Evolutionary conservation across 2,888 invertebrate species (phyloP).

Genomic region (Torymus tubicola): DNA sequence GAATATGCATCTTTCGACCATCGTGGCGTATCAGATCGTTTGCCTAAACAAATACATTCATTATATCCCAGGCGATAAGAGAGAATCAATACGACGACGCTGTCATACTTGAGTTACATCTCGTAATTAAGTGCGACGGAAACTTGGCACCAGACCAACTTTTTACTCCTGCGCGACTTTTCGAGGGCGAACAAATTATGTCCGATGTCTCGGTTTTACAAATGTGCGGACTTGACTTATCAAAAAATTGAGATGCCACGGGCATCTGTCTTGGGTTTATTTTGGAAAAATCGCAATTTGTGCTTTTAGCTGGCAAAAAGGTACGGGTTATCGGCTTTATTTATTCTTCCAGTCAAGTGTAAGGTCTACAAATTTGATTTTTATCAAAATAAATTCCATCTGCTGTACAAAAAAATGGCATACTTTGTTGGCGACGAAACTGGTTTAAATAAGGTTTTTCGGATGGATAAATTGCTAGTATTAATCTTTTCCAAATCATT

Average conservation of each 20-base stretch:
- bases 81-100: conserved; percentile 41
- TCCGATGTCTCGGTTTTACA: conserved; percentile 29
- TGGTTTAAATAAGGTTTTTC: no score
- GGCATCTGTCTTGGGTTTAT: not conserved
- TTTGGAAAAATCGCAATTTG: no score
- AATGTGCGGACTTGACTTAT: conserved; percentile 12
- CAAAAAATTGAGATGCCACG: conserved; percentile 28
- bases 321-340: no score
- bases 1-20: conserved; percentile 15
- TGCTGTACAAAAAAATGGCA: no score
- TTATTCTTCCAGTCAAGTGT: no score
- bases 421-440: no score
- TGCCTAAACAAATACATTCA: conserved; percentile 33
- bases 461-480: no score
- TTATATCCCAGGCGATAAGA: conserved; percentile 33
- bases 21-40: not conserved
- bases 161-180: conserved; percentile 15
- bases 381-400: no score
- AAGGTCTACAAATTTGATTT: no score
- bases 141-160: conserved; percentile 58
- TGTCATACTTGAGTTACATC: conserved; percentile 45
- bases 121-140: conserved; percentile 50
- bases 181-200: conserved; percentile 44
- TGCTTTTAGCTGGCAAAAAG: no score
- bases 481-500: no score